These are phyloP conservation scores for Simalia tracyae DNA, from an alignment of 2,797 vertebrate genomes.

Conservation along the genomic window DNA sequence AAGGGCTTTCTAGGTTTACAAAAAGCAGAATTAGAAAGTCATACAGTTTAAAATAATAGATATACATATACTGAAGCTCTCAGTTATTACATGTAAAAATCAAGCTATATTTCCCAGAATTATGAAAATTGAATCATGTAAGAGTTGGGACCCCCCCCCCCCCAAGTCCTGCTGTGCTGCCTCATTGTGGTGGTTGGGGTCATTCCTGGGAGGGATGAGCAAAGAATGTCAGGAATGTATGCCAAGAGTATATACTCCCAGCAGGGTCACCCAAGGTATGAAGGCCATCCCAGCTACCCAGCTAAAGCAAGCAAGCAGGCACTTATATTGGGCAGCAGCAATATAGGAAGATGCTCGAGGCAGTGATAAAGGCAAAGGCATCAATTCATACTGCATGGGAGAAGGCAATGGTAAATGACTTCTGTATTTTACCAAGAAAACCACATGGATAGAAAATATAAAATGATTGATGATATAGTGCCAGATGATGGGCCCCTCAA, in stretches of 20 bases:
- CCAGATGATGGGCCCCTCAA: too few species aligned
- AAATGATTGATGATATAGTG: too few species aligned
- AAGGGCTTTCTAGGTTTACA: conserved; percentile 80
- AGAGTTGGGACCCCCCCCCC: neutral
- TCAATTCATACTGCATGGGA: too few species aligned
- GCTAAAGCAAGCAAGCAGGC: neutral
- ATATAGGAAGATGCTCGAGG: too few species aligned
- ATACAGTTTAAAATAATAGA: neutral
- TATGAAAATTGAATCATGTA: neutral
- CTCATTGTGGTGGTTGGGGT: too few species aligned
- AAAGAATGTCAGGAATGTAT: neutral
- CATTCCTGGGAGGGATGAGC: neutral
- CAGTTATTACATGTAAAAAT: neutral
- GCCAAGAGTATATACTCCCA: neutral
- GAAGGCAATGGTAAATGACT: too few species aligned
- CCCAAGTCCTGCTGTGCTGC: neutral
- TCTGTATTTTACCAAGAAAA: too few species aligned
- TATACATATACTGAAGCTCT: neutral
- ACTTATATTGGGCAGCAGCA: too few species aligned
- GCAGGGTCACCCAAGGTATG: neutral
- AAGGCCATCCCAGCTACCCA: neutral
- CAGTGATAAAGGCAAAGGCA: too few species aligned
- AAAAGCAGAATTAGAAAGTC: conserved; percentile 11
- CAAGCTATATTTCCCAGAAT: neutral
- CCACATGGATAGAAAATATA: too few species aligned